These are phyloP conservation scores for Rhagologus leucostigma DNA, from an alignment of 2,113 vertebrate genomes.

Conservation along the genomic window DNA sequence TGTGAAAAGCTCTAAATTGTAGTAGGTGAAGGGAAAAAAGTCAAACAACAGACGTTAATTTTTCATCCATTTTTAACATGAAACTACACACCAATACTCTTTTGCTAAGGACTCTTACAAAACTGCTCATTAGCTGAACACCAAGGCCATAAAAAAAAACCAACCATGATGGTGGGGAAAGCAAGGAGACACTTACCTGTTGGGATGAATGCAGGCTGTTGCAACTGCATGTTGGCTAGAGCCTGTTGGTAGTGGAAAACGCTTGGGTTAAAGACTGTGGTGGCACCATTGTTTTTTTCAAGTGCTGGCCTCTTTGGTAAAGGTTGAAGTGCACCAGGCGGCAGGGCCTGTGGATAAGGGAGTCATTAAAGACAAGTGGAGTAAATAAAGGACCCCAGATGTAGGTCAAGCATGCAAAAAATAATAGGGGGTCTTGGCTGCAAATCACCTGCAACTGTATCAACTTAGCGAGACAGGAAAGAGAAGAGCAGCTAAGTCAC, in stretches of 20 bases:
- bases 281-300: constrained; percentile 92
- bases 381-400: constrained; percentile 6
- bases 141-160: background rate
- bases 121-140: background rate
- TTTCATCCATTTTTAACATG: background rate
- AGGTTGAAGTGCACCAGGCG: constrained; percentile 81
- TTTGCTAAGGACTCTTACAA: background rate
- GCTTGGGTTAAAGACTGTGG: constrained; percentile 89
- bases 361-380: constrained; percentile 61
- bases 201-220: constrained; percentile 89
- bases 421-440: background rate
- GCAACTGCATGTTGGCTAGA: constrained; percentile 94
- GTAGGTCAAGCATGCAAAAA: constrained; percentile 31
- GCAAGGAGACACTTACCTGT: constrained; percentile 79
- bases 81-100: background rate
- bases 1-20: background rate
- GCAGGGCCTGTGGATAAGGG: constrained; percentile 78
- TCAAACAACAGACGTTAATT: background rate
- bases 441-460: constrained; percentile 33
- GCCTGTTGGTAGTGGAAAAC: constrained; percentile 98
- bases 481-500: background rate
- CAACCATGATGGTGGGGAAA: background rate
- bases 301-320: constrained; percentile 91
- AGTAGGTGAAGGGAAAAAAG: background rate
- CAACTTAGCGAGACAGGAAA: background rate